A percentile compares a stretch with the other conserved stretches of the same genome.
These are phyloP conservation scores for Dipodomys ordii DNA, from an alignment of 2,113 vertebrate species.

Conservation along the genomic window DNA sequence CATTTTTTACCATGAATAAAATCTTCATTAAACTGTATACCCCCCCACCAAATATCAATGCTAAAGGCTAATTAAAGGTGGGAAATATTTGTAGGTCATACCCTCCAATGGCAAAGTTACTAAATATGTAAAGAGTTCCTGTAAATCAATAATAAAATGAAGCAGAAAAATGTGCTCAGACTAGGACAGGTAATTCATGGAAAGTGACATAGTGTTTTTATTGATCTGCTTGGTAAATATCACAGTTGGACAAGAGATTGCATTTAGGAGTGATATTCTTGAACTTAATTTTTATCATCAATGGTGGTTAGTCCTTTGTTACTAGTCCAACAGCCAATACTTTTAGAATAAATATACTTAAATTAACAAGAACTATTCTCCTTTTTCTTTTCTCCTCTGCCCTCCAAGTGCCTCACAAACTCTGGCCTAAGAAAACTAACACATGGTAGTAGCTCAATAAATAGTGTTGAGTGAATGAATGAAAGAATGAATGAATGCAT, in stretches of 20 bases:
- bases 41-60: background rate
- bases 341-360: background rate
- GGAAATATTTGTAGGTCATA: background rate
- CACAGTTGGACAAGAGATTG: background rate
- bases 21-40: background rate
- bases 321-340: background rate
- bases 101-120: background rate
- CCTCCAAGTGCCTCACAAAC: background rate
- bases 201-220: background rate
- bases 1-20: background rate
- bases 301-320: background rate
- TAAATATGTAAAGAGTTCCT: slow-evolving; percentile 16
- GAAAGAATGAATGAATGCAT: too few species aligned
- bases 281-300: background rate
- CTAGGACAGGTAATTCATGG: background rate
- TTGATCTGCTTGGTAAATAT: background rate
- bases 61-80: background rate
- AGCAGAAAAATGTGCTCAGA: background rate
- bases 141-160: slow-evolving; percentile 22
- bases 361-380: background rate
- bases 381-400: background rate
- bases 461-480: rapidly evolving
- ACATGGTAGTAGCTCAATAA: background rate
- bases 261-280: background rate
- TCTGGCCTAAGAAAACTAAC: background rate